phyloP scores from a whole-genome alignment of 2,888 invertebrate genomes.

The Falcaria lacertinaria region DNA sequence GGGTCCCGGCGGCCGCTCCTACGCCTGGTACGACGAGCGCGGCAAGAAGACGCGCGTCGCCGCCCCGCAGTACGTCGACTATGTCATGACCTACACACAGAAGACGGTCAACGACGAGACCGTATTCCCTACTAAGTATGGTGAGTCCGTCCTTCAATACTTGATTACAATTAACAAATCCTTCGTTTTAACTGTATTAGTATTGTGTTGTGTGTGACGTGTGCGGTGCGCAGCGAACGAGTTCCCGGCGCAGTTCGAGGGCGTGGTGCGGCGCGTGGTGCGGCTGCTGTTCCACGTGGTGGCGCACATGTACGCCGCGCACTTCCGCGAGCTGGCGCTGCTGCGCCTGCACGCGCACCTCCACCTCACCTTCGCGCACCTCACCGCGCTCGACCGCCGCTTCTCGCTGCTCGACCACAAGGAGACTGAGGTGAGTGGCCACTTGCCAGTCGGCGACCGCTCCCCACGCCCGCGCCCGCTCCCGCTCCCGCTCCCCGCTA shows the following conservation, averaged over 20 bases:
- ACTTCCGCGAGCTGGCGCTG: slow-evolving; percentile 96
- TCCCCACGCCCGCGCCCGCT: background rate
- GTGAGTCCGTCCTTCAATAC: no score
- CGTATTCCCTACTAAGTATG: slow-evolving; percentile 99
- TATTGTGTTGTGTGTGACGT: no score
- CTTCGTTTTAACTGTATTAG: no score
- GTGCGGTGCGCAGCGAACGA: slow-evolving; percentile 86
- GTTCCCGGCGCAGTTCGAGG: slow-evolving; percentile 96
- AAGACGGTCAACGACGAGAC: slow-evolving; percentile 98
- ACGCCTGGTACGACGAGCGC: slow-evolving; percentile 99
- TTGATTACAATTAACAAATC: no score
- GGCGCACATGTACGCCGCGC: slow-evolving; percentile 98
- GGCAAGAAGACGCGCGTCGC: slow-evolving; percentile 98
- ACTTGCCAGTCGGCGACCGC: no score
- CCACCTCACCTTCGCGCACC: slow-evolving; percentile 98
- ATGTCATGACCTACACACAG: slow-evolving; percentile 98
- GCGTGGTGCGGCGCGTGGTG: slow-evolving; percentile 96
- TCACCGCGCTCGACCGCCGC: slow-evolving; percentile 90
- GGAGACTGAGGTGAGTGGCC: slow-evolving; percentile 94
- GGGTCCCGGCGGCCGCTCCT: slow-evolving; percentile 97
- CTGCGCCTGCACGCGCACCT: slow-evolving; percentile 97
- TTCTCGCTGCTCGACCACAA: slow-evolving; percentile 96
- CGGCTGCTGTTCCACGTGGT: slow-evolving; percentile 98
- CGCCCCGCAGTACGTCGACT: slow-evolving; percentile 99
- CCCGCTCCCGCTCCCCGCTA: background rate